Base-by-base conservation (phyloP, 2,113 vertebrate genomes). In the Heterocephalus glaber region DNA sequence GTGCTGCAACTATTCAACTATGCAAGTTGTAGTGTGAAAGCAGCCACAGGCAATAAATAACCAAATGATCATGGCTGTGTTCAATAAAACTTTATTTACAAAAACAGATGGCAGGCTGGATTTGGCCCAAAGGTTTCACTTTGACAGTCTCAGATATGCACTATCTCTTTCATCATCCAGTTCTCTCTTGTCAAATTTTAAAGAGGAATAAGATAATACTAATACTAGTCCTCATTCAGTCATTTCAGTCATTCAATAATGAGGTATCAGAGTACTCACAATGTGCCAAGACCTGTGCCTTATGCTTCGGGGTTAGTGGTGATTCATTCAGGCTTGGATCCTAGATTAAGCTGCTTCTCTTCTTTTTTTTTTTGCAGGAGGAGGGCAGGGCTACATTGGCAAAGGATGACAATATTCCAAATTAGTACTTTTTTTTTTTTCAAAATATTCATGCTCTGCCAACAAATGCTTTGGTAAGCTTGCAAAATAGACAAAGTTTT, bases 1-100 rank as follows among this genome's bases (percentile, higher is more conserved):
- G 54, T 49, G 20, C 58, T n/a, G 52, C 80, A 96, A 89, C 79
- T 92, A 91, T 68, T 92, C 70, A 77, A 24, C 81, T 26, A 14
- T 92, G 65, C 81, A 94, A 85, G 47, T 90, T 85, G 56, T 77
- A 77, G 77, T 88, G 77, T 68, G 58, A 95, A 92, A 95, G 58
- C 54, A 96, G 74, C 72, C 79, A 81, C 52, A 85, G 72, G 81
- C 60, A 91, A 86, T 83, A 79, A 80, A 70, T 83, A 94, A 94
- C 90, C 52, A 91, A 92, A 95, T 85, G 65, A 76, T 28, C 38
- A 92, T n/a, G 13, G 49, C 87, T 52, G n/a, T 52, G 35, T 92
- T 92, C 65, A 83, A 96, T 89, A 95, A 97, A 97, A 96, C 89
- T 97, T 97, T 93, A 97, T 92, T 94, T 93, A 97, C 28, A 95